phyloP scores from a whole-genome alignment of 2,113 vertebrate species.

The Thalassoma bifasciatum region DNA sequence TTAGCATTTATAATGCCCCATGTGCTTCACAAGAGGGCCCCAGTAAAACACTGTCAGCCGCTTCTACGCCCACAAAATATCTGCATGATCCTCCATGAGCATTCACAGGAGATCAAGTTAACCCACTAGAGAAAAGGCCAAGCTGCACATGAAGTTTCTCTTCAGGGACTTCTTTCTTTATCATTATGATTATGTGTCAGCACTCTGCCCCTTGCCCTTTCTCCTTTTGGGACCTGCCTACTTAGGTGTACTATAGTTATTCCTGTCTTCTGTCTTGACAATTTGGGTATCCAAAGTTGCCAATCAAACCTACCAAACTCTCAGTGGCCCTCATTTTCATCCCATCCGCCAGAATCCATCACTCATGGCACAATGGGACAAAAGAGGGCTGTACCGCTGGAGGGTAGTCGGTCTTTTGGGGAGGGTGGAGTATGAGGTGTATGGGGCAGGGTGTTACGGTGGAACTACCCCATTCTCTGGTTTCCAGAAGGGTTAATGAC shows the following conservation, averaged over 20 bases:
- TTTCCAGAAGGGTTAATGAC: constrained; percentile 77
- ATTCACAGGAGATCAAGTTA: constrained; percentile 76
- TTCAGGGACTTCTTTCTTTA: constrained; percentile 72
- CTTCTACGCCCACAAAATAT: constrained; percentile 48
- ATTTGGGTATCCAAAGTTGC: constrained; percentile 75
- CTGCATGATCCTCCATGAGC: constrained; percentile 70
- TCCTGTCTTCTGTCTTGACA: constrained; percentile 72
- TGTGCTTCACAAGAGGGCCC: constrained; percentile 62
- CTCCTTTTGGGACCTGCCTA: constrained; percentile 48
- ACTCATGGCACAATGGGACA: constrained; percentile 76
- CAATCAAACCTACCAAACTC: constrained; percentile 74
- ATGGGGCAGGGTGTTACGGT: constrained; percentile 71
- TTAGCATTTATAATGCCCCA: constrained; percentile 78
- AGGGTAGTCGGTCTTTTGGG: constrained; percentile 58
- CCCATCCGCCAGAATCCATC: constrained; percentile 79
- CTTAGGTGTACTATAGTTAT: constrained; percentile 68
- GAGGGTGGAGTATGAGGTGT: constrained; percentile 65
- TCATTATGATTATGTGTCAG: constrained; percentile 72
- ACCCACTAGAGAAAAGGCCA: constrained; percentile 66
- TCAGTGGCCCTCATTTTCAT: constrained; percentile 67
- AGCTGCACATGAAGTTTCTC: constrained; percentile 51
- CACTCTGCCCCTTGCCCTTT: constrained; percentile 57
- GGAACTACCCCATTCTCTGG: constrained; percentile 76
- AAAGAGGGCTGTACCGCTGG: constrained; percentile 70
- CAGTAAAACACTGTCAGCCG: constrained; percentile 62